phyloP scores from a whole-genome alignment of 2,797 vertebrate genomes.

The Eidolon dupreanum region DNA sequence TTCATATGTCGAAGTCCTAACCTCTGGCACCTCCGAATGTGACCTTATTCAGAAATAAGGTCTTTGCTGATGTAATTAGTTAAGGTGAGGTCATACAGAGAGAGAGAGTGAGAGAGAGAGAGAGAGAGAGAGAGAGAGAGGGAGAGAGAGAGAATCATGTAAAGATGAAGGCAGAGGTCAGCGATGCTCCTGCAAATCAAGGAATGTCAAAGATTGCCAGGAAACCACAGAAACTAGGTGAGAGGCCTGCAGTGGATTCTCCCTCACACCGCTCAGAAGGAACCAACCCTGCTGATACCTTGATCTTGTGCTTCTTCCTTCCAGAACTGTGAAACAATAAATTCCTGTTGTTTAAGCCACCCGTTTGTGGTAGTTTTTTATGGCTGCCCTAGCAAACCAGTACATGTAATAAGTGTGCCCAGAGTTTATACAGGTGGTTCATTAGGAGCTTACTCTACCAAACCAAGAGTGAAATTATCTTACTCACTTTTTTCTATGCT shows the following conservation, averaged over 20 bases:
- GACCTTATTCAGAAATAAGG: neutral
- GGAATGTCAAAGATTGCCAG: neutral
- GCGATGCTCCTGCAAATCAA: neutral
- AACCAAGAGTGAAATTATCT: neutral
- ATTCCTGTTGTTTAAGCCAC: neutral
- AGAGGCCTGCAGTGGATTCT: neutral
- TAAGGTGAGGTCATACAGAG: neutral
- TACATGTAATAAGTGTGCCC: neutral
- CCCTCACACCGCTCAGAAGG: neutral
- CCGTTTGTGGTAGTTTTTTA: neutral
- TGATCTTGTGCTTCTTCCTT: too few species aligned
- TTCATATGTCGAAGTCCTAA: neutral
- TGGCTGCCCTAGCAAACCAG: neutral
- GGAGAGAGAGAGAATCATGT: too few species aligned
- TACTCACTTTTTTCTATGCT: neutral
- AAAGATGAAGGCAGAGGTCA: neutral
- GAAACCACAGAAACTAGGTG: neutral
- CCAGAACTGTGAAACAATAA: neutral
- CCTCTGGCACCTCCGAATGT: neutral
- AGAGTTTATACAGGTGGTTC: neutral
- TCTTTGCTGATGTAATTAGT: neutral
- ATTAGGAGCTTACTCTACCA: neutral
- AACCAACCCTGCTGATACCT: neutral
- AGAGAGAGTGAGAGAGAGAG: too few species aligned
- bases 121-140: too few species aligned